Base-by-base conservation (phyloP, 2,888 invertebrate genomes). In the Oscheius sp. region DNA sequence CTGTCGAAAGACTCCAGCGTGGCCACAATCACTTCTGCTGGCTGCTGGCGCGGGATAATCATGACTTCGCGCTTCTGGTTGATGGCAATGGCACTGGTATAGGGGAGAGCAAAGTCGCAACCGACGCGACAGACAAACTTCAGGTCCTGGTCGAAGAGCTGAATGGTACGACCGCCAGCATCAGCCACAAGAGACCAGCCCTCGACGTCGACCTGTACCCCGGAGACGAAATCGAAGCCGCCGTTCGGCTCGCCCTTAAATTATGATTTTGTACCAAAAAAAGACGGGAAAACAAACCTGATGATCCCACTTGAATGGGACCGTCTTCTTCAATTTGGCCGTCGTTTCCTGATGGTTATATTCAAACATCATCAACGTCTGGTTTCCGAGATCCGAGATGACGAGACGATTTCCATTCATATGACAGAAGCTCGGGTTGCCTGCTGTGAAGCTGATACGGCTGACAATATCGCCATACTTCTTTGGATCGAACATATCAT, bases 181-280 rank as follows among this genome's bases (percentile, higher is more conserved):
- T 82, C 82, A 2, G 76, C 80, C 0, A 80, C 60, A 1, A 82
- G n/a, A 48, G 77, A 50, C 70, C 76, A 73, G 1, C 77, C 78
- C 10, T 79, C 48, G 13, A 47, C 58, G 47, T 82, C 82, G 47
- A 77, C 73, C 21, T 80, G 79, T 32, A 75, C 75, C 0, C 82
- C 80, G 33, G 78, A 57, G 1, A 80, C 80, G 51, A 73, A 82
- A 5, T 70, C 53, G 55, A 81, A 79, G 21, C 60, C 47, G 7
- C 74, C 74, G 29, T 60, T 32, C 9, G 74, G 70, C 29, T 74
- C 74, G 29, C 37, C 32, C 70, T 72, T 5, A 60, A 33, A 2
- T n/a, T 50, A 55, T 32, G 50, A 50, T 42, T 42, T 42, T 42
- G 21, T 66, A 11, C 51, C 9, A 37, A 62, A 42, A 47, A 37